These are phyloP conservation scores for Actinia tenebrosa DNA, from an alignment of 64 coral and sea anemone genomes.

Conservation along the genomic window DNA sequence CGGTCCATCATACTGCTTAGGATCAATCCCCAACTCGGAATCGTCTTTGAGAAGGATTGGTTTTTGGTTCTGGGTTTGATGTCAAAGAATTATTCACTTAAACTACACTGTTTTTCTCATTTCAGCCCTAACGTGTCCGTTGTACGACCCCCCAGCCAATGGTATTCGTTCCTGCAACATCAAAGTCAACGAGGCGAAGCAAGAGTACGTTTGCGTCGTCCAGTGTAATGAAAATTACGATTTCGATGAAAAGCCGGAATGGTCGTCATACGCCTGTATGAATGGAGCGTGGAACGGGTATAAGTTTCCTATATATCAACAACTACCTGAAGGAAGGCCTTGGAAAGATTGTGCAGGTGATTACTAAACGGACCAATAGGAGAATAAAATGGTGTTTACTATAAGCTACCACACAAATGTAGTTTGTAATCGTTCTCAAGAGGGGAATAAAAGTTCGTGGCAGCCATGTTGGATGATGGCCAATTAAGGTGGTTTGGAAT, in stretches of 20 bases:
- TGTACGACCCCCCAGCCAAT: neutral
- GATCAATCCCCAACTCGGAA: no score
- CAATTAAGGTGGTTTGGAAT: neutral
- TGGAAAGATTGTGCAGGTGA: conserved; percentile 8
- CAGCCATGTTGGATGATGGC: neutral
- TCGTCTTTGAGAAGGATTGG: no score
- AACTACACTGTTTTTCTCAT: neutral
- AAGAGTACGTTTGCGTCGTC: neutral
- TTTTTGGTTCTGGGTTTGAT: no score
- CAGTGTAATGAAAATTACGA: conserved; percentile 9
- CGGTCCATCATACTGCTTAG: no score
- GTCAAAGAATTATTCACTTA: no score
- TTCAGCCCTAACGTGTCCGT: neutral
- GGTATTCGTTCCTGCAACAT: conserved; percentile 13
- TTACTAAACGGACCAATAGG: no score
- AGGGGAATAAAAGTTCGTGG: neutral
- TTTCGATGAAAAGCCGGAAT: neutral
- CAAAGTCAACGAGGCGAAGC: neutral
- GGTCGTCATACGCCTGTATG: neutral
- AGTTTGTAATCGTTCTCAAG: no score
- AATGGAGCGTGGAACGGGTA: conserved; percentile 1
- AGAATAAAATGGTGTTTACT: no score
- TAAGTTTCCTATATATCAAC: neutral
- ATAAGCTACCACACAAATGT: neutral
- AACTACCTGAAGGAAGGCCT: neutral